A percentile compares a stretch with the other conserved stretches of the same genome.
These are phyloP conservation scores for Austrofundulus limnaeus DNA, from an alignment of 2,113 vertebrate species.

Conservation along the genomic window DNA sequence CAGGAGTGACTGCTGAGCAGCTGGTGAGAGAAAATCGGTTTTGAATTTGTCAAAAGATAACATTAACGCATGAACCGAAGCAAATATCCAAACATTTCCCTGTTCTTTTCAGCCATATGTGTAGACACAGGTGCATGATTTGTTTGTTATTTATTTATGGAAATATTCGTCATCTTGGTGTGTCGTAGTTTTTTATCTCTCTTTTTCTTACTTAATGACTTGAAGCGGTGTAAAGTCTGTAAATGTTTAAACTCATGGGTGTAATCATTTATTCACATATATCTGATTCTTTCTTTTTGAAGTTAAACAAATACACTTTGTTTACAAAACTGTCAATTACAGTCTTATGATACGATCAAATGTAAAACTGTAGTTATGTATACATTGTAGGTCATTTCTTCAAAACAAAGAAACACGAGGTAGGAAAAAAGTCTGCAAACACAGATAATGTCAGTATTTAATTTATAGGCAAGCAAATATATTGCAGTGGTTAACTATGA, in stretches of 20 bases:
- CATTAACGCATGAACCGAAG: conserved; percentile 32
- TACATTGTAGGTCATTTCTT: background rate
- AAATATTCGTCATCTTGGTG: conserved; percentile 39
- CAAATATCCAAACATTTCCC: conserved; percentile 12
- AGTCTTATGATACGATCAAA: background rate
- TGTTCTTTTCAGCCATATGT: conserved; percentile 12
- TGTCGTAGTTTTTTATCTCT: background rate
- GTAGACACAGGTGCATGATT: conserved; percentile 61
- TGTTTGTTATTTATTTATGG: conserved; percentile 60
- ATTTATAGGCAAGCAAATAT: conserved; percentile 48
- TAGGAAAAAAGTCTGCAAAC: conserved; percentile 13
- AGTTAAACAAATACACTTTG: background rate
- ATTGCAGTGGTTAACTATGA: conserved; percentile 19
- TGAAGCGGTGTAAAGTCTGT: conserved; percentile 12
- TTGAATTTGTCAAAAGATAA: conserved; percentile 20
- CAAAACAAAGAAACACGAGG: conserved; percentile 21
- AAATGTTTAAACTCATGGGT: conserved; percentile 28
- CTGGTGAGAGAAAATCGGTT: conserved; percentile 35
- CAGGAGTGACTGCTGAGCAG: conserved; percentile 44
- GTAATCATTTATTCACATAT: conserved; percentile 9
- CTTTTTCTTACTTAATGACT: background rate
- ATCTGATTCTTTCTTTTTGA: background rate
- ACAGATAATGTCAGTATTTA: conserved; percentile 19
- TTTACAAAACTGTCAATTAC: background rate
- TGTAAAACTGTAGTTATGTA: conserved; percentile 6